A percentile compares a stretch with the other conserved stretches of the same genome.
Conservation (phyloP, 2,797 vertebrate genomes). For the Hirundo rustica region DNA sequence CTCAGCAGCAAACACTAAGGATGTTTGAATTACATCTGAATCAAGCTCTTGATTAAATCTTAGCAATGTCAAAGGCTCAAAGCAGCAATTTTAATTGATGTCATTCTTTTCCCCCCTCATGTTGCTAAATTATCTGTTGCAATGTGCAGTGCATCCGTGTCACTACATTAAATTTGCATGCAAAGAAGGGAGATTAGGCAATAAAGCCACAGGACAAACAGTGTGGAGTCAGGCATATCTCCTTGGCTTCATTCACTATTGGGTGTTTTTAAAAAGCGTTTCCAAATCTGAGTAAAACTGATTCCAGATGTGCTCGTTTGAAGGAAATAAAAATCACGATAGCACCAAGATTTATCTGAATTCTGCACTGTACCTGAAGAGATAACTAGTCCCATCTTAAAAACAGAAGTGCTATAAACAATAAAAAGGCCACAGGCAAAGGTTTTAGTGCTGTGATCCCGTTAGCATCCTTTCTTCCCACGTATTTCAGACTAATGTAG, state of each 20-base stretch:
- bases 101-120: background rate
- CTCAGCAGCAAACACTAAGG: background rate
- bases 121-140: conserved; percentile 8
- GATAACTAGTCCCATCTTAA: conserved; percentile 52
- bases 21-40: conserved; percentile 20
- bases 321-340: background rate
- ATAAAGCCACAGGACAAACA: background rate
- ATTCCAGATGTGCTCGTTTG: conserved; percentile 48
- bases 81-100: conserved; percentile 42
- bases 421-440: conserved; percentile 5
- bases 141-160: background rate
- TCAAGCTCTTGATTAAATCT: conserved; percentile 33
- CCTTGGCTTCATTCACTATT: background rate
- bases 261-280: conserved; percentile 8
- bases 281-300: conserved; percentile 19
- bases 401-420: conserved; percentile 45
- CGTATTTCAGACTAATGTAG: conserved; percentile 11
- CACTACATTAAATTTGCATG: conserved; percentile 8
- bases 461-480: background rate
- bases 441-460: background rate
- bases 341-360: conserved; percentile 31
- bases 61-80: conserved; percentile 29
- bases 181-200: background rate
- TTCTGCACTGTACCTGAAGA: conserved; percentile 7
- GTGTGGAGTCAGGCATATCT: background rate